Evolutionary conservation across 1,140 invertebrate genomes (phyloP).

Genomic region (Papilio machaon): DNA sequence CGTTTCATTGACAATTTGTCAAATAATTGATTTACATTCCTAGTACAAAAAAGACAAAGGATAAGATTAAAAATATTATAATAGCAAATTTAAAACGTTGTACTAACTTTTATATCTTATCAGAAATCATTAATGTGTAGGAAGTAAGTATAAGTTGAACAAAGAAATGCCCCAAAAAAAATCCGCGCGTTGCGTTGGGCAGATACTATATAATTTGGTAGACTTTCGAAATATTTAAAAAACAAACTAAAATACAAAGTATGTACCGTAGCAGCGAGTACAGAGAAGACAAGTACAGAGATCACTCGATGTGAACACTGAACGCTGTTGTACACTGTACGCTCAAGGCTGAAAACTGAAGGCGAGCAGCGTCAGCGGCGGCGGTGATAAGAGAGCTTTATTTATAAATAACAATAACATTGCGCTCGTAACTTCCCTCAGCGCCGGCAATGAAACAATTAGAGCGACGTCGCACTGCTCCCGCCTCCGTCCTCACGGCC

Average conservation of each 20-base stretch:
- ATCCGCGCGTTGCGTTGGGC: too few species aligned
- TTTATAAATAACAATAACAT: slow-evolving; percentile 34
- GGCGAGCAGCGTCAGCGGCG: slow-evolving; percentile 5
- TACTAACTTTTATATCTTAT: too few species aligned
- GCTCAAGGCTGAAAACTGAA: not conserved
- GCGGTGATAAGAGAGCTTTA: slow-evolving; percentile 39
- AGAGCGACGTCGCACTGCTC: slow-evolving; percentile 46
- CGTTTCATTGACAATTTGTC: not conserved
- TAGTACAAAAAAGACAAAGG: not conserved
- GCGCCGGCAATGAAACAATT: slow-evolving; percentile 62
- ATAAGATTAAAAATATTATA: not conserved
- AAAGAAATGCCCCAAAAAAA: too few species aligned
- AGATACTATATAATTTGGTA: not conserved
- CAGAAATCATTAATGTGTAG: too few species aligned
- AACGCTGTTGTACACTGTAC: not conserved
- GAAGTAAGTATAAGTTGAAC: too few species aligned
- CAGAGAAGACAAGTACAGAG: slow-evolving; percentile 19
- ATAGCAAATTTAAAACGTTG: not conserved
- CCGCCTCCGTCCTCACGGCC: slow-evolving; percentile 27
- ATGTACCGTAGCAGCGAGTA: not conserved
- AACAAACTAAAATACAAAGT: slow-evolving; percentile 12
- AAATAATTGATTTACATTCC: not conserved
- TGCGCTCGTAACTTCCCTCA: slow-evolving; percentile 41
- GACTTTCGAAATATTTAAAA: not conserved
- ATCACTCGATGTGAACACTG: not conserved